Conservation (phyloP, 1,140 invertebrate genomes). For the Pantala flavescens region DNA sequence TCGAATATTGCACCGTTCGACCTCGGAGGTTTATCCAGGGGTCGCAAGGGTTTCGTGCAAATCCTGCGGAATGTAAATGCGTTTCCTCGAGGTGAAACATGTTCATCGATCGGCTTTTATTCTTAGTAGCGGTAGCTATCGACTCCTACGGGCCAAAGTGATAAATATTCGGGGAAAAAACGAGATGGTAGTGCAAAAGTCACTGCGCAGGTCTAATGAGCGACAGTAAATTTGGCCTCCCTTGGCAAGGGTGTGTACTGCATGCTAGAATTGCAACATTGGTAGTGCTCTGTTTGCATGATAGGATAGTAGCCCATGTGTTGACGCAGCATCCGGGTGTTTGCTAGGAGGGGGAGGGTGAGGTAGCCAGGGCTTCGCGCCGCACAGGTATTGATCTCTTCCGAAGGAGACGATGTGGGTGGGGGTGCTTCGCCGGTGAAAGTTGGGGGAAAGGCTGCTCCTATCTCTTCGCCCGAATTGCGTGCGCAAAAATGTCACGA, state of each 20-base stretch:
- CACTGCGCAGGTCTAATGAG: too few relatives aligned
- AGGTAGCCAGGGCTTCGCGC: neutral
- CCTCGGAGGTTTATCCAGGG: too few relatives aligned
- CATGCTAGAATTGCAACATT: neutral
- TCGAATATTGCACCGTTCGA: too few relatives aligned
- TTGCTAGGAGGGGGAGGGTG: neutral
- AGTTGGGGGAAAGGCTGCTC: neutral
- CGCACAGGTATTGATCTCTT: slow-evolving; percentile 1
- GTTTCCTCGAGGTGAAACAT: neutral
- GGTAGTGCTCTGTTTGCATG: too few relatives aligned
- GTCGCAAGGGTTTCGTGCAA: too few relatives aligned
- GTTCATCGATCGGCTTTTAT: neutral
- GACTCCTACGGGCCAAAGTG: neutral
- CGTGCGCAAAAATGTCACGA: neutral
- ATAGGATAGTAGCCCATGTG: neutral
- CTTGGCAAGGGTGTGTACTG: neutral
- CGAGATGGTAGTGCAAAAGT: too few relatives aligned
- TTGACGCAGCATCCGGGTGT: slow-evolving; percentile 7
- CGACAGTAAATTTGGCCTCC: too few relatives aligned
- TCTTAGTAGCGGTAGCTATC: neutral
- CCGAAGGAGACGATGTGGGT: neutral
- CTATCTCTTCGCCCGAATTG: neutral
- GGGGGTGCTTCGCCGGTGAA: neutral
- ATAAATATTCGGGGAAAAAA: neutral
- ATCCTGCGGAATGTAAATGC: neutral